Evolutionary conservation across 2,888 invertebrate species (phyloP).

Genomic region (Standfussiana lucernea): DNA sequence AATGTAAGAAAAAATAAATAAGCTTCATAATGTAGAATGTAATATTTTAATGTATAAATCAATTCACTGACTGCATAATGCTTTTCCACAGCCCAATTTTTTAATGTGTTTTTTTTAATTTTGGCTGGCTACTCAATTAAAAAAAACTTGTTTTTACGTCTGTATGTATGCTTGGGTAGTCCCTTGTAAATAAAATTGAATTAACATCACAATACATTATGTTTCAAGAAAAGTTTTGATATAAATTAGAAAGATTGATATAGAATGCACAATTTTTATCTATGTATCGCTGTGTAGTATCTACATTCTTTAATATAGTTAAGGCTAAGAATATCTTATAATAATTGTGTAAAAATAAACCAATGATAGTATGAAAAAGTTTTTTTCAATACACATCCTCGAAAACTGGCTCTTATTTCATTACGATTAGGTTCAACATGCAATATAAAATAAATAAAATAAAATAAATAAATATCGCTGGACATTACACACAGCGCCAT

Average conservation of each 20-base stretch:
- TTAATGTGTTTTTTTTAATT: neutral
- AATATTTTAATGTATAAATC: neutral
- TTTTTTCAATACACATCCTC: neutral
- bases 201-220: neutral
- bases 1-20: conserved; percentile 25
- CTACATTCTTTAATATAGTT: conserved; percentile 18
- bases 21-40: neutral
- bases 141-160: too few relatives aligned
- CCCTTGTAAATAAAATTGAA: conserved; percentile 14
- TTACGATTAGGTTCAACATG: neutral
- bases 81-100: neutral
- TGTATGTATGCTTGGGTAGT: neutral
- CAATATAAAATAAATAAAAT: too few relatives aligned
- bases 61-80: neutral
- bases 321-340: conserved; percentile 13
- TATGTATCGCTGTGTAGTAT: neutral
- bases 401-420: neutral
- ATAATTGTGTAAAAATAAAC: conserved; percentile 52
- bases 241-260: neutral
- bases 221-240: neutral
- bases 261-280: conserved; percentile 2
- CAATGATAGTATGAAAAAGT: conserved; percentile 27
- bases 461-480: too few relatives aligned
- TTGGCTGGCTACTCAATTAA: too few relatives aligned
- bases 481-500: too few relatives aligned